These are phyloP conservation scores for Acanthococcus lagerstroemiae DNA, from an alignment of 2,888 invertebrate genomes.

Conservation along the genomic window DNA sequence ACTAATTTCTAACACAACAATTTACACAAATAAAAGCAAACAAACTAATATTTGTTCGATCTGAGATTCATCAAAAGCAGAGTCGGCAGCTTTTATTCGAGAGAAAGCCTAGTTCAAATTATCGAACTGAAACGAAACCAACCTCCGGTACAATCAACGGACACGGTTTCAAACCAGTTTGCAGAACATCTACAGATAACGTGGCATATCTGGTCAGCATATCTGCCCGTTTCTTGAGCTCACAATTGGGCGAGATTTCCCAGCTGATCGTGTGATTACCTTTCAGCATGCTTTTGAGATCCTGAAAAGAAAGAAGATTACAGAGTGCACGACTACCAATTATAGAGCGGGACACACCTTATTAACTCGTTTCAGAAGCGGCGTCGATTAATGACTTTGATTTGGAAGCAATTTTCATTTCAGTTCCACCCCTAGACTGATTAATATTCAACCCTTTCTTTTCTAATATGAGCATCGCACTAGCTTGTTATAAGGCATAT, in stretches of 20 bases:
- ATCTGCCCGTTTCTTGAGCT: constrained; percentile 9
- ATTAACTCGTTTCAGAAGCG: too few species aligned
- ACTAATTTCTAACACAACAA: too few species aligned
- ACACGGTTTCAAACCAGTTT: background rate
- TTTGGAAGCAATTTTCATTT: background rate
- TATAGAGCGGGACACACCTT: too few species aligned
- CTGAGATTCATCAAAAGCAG: too few species aligned
- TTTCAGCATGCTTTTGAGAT: constrained; percentile 18
- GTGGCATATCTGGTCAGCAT: constrained; percentile 1
- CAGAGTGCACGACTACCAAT: too few species aligned
- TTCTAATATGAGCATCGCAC: background rate
- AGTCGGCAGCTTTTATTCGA: too few species aligned
- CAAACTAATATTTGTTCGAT: too few species aligned
- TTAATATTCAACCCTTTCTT: background rate
- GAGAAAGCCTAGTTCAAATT: too few species aligned
- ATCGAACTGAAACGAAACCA: too few species aligned
- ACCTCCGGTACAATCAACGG: constrained; percentile 11
- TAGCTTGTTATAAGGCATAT: background rate
- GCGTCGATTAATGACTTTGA: background rate
- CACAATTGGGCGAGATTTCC: constrained; percentile 15
- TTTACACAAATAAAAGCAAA: too few species aligned
- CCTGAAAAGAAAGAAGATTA: background rate
- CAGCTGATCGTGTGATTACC: constrained; percentile 14
- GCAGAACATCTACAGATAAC: constrained; percentile 12
- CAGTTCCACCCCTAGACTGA: background rate